phyloP scores from a whole-genome alignment of 2,797 vertebrate genomes.

The Clamator glandarius region DNA sequence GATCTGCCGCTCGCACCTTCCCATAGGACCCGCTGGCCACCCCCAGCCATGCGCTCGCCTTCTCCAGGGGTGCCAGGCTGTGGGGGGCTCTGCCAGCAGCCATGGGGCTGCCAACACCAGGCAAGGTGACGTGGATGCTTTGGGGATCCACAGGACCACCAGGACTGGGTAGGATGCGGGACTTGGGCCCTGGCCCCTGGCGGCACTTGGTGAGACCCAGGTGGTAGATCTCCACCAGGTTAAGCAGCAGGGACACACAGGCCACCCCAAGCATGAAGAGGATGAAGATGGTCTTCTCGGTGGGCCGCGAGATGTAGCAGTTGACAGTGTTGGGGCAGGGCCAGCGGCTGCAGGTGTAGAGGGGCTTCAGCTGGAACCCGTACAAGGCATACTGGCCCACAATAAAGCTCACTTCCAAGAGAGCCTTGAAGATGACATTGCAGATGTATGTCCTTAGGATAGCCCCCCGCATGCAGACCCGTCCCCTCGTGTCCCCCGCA shows the following conservation, averaged over 20 bases:
- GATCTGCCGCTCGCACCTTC: background rate
- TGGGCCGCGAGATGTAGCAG: constrained; percentile 91
- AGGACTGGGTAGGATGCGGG: background rate
- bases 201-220: constrained; percentile 86
- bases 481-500: constrained; percentile 76
- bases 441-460: constrained; percentile 87
- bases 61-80: background rate
- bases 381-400: constrained; percentile 89
- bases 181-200: constrained; percentile 75
- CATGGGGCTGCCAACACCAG: constrained; percentile 46
- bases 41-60: background rate
- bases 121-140: background rate
- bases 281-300: constrained; percentile 91
- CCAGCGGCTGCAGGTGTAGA: constrained; percentile 88
- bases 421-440: constrained; percentile 87
- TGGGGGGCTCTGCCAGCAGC: constrained; percentile 75
- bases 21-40: background rate
- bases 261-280: constrained; percentile 90
- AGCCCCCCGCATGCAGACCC: constrained; percentile 82
- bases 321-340: constrained; percentile 90
- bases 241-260: constrained; percentile 87
- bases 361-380: constrained; percentile 86
- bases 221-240: constrained; percentile 90
- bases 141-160: background rate
- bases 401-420: constrained; percentile 90